Evolutionary conservation across 2,888 invertebrate genomes (phyloP).

Genomic region (Ferrisia virgata): DNA sequence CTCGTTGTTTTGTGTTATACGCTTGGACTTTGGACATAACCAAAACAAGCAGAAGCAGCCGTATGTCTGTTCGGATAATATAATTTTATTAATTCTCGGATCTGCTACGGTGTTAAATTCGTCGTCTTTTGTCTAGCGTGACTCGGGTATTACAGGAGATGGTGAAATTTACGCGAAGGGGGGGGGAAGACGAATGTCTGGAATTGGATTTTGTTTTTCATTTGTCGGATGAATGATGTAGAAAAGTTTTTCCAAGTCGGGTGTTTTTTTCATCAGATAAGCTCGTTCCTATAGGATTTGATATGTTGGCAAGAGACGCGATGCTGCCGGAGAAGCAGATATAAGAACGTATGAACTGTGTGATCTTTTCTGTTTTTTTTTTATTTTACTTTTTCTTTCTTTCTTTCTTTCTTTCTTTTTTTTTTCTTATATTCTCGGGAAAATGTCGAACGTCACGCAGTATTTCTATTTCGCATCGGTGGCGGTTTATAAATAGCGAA

Average conservation of each 20-base stretch:
- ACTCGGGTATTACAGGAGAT: neutral
- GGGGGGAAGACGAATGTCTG: neutral
- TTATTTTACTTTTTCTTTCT: neutral
- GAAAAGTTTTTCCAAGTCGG: neutral
- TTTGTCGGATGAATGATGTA: slow-evolving; percentile 8
- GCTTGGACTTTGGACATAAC: neutral
- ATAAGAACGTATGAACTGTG: neutral
- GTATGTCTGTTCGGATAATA: neutral
- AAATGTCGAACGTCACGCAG: slow-evolving; percentile 14
- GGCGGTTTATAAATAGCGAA: slow-evolving; percentile 14
- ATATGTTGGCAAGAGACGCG: neutral
- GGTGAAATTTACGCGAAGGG: neutral
- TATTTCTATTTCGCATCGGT: slow-evolving; percentile 10
- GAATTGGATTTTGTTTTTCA: slow-evolving; percentile 5
- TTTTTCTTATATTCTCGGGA: neutral
- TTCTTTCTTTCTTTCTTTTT: neutral
- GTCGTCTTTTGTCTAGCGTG: no score
- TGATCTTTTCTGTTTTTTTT: neutral
- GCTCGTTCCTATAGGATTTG: neutral
- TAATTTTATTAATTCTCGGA: neutral
- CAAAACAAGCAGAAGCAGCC: neutral
- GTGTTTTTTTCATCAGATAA: slow-evolving; percentile 4
- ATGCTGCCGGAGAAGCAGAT: neutral
- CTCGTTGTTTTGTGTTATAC: no score
- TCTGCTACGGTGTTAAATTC: neutral